Conservation (phyloP, 1,140 invertebrate genomes). For the Cydia amplana region DNA sequence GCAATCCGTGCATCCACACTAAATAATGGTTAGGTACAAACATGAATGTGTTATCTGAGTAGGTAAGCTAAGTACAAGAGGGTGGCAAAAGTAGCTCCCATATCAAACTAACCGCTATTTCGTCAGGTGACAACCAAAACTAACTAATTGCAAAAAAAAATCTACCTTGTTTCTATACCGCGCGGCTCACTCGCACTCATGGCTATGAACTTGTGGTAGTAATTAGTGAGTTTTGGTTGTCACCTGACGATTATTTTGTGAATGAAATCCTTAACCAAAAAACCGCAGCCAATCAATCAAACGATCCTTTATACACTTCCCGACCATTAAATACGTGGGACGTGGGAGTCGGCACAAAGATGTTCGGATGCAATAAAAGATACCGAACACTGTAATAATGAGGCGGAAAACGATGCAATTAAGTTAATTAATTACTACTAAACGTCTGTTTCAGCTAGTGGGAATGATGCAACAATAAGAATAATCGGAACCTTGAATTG, state of each 20-base stretch:
- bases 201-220: no score
- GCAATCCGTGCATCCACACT: no score
- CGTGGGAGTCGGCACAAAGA: slow-evolving; percentile 26
- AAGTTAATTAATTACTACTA: slow-evolving; percentile 31
- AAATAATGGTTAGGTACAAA: no score
- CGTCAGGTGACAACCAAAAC: no score
- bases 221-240: no score
- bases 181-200: no score
- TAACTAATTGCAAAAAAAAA: no score
- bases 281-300: slow-evolving; percentile 13
- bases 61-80: no score
- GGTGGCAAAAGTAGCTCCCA: no score
- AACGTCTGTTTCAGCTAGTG: slow-evolving; percentile 28
- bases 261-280: slow-evolving; percentile 1
- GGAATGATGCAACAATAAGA: slow-evolving; percentile 26
- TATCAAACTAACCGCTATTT: no score
- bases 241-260: not conserved
- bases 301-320: slow-evolving; percentile 11
- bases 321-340: slow-evolving; percentile 8
- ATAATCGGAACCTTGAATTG: slow-evolving; percentile 22
- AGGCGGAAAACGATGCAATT: slow-evolving; percentile 31
- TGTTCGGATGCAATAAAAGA: slow-evolving; percentile 31
- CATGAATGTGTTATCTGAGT: no score
- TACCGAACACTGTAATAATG: slow-evolving; percentile 28
- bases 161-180: no score